These are phyloP conservation scores for Anguilla pacifica DNA, from an alignment of 2,797 vertebrate species.

Conservation along the genomic window DNA sequence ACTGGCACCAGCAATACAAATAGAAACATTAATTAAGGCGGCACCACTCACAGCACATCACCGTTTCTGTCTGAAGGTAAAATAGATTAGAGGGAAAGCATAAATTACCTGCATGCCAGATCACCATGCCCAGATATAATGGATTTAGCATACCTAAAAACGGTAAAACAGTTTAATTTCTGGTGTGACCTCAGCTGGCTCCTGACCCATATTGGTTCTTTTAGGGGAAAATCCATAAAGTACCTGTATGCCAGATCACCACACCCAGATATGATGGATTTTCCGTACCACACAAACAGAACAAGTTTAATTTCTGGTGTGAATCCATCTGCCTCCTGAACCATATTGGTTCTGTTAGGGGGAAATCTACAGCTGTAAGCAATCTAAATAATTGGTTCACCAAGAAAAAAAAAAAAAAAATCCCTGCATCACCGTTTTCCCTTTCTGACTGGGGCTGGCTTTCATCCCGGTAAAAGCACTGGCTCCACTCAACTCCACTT, in stretches of 20 bases:
- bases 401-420: constrained; percentile 56
- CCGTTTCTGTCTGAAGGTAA: background rate
- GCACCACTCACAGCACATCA: background rate
- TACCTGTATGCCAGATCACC: background rate
- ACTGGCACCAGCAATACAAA: background rate
- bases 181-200: constrained; percentile 65
- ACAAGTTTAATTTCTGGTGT: constrained; percentile 50
- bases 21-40: background rate
- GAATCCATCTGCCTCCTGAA: constrained; percentile 63
- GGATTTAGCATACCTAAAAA: constrained; percentile 40
- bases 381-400: constrained; percentile 69
- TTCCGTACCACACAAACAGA: constrained; percentile 45
- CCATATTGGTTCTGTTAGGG: constrained; percentile 54
- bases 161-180: constrained; percentile 44
- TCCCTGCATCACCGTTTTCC: constrained; percentile 46
- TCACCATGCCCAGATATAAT: background rate
- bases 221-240: constrained; percentile 61
- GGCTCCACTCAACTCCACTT: constrained; percentile 26
- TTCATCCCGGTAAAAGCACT: constrained; percentile 51
- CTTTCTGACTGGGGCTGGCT: constrained; percentile 46
- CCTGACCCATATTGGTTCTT: constrained; percentile 48
- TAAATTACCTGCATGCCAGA: background rate
- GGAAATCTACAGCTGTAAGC: constrained; percentile 72
- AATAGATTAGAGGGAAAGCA: background rate
- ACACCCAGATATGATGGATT: background rate